These are phyloP conservation scores for Oithona nana DNA, from an alignment of 2,888 invertebrate genomes.

Conservation along the genomic window DNA sequence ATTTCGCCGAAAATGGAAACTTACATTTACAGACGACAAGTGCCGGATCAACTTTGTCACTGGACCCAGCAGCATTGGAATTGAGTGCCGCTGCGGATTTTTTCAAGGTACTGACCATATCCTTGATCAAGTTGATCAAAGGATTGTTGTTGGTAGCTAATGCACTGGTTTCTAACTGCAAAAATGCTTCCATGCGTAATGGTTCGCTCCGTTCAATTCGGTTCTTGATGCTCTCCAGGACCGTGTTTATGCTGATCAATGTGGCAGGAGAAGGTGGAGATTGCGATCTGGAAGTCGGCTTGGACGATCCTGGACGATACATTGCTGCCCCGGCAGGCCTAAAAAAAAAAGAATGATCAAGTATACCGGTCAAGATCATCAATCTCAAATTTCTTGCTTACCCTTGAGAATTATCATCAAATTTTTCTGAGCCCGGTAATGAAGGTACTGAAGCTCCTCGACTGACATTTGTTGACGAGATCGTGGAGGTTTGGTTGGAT, in stretches of 20 bases:
- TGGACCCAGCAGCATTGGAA: background rate
- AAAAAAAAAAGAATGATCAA: too few relatives aligned
- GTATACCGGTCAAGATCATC: too few relatives aligned
- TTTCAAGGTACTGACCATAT: background rate
- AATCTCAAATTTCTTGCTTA: too few relatives aligned
- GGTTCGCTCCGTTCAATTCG: background rate
- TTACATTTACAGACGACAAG: background rate
- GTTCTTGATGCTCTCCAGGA: background rate
- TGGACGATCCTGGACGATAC: background rate
- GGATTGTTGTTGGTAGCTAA: background rate
- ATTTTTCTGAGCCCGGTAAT: background rate
- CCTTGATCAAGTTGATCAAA: background rate
- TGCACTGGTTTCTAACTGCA: background rate
- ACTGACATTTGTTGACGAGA: conserved; percentile 10
- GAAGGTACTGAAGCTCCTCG: conserved; percentile 38
- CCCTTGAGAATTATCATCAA: background rate
- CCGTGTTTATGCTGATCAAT: background rate
- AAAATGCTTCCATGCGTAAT: background rate
- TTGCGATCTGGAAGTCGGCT: background rate
- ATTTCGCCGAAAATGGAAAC: background rate
- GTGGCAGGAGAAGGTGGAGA: background rate
- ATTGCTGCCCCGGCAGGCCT: background rate
- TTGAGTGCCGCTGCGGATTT: background rate
- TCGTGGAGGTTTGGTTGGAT: background rate
- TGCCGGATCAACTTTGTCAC: background rate